Evolutionary conservation across 1,140 invertebrate genomes (phyloP).

Genomic region (Polypedilum pembai): DNA sequence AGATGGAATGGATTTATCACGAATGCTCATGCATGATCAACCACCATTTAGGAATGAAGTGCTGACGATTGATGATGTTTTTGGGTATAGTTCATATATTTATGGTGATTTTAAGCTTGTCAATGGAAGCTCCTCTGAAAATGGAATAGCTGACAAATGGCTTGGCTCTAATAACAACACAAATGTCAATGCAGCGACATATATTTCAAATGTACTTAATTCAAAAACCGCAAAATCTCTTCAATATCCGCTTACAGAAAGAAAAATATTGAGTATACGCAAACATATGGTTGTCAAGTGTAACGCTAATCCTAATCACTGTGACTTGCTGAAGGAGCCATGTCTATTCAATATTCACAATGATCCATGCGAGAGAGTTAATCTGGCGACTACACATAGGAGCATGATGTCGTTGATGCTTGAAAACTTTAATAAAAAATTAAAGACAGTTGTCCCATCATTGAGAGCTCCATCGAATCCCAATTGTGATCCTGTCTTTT

Average conservation of each 20-base stretch:
- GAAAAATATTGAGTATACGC: background rate
- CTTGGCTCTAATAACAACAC: conserved; percentile 32
- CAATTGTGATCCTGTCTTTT: conserved; percentile 48
- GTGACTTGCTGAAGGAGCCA: conserved; percentile 49
- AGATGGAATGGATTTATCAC: conserved; percentile 68
- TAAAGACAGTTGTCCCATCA: conserved; percentile 45
- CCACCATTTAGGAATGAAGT: conserved; percentile 54
- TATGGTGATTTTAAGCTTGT: conserved; percentile 67
- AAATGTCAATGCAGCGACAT: background rate
- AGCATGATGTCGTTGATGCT: conserved; percentile 43
- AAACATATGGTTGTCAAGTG: background rate
- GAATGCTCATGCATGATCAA: conserved; percentile 47
- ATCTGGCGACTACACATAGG: conserved; percentile 48
- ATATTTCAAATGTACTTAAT: background rate
- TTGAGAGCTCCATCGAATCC: conserved; percentile 49
- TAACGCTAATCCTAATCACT: conserved; percentile 34
- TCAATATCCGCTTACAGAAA: background rate
- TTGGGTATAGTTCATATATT: conserved; percentile 53
- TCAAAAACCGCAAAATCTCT: background rate
- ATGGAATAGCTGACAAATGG: conserved; percentile 49
- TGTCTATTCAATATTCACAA: conserved; percentile 65
- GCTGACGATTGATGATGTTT: conserved; percentile 57
- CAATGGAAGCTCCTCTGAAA: conserved; percentile 48
- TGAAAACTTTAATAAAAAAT: conserved; percentile 46
- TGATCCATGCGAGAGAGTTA: conserved; percentile 71